Percentiles rank a stretch among this genome's conserved stretches.
These are phyloP conservation scores for Spodoptera litura DNA, from an alignment of 1,140 invertebrate species.

Conservation along the genomic window DNA sequence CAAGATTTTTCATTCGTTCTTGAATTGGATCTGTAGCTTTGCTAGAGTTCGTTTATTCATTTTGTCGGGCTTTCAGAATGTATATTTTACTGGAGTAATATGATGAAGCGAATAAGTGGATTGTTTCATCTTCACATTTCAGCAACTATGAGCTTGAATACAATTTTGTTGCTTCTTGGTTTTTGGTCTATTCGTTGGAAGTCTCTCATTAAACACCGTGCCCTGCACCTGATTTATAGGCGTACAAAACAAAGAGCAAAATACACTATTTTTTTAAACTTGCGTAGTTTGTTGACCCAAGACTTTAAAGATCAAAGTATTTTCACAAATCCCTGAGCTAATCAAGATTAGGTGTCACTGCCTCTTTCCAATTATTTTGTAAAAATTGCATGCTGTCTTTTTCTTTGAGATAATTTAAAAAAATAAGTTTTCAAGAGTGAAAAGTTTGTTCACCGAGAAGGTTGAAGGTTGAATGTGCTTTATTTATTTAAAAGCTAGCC, in stretches of 20 bases:
- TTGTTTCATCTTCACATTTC: too few species aligned
- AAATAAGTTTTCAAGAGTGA: neutral
- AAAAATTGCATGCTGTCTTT: constrained; percentile 13
- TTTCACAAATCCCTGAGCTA: too few species aligned
- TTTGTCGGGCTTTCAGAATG: neutral
- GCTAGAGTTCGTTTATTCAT: neutral
- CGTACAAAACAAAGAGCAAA: too few species aligned
- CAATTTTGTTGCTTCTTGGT: neutral
- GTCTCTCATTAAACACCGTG: too few species aligned
- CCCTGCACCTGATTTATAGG: too few species aligned
- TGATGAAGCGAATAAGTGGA: too few species aligned
- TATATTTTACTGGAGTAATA: too few species aligned
- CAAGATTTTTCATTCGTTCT: neutral
- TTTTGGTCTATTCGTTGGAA: too few species aligned
- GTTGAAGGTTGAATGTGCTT: constrained; percentile 23
- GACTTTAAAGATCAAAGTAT: too few species aligned
- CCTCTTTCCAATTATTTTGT: neutral
- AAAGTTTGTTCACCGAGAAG: constrained; percentile 3
- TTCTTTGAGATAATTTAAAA: neutral
- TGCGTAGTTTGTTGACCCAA: too few species aligned
- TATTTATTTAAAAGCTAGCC: neutral
- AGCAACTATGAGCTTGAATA: neutral
- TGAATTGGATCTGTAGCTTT: too few species aligned
- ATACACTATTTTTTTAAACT: too few species aligned
- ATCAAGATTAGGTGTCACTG: neutral